A percentile compares a stretch with the other conserved stretches of the same genome.
phyloP scores from a whole-genome alignment of 2,888 invertebrate genomes.

The Slavum lentiscoides region DNA sequence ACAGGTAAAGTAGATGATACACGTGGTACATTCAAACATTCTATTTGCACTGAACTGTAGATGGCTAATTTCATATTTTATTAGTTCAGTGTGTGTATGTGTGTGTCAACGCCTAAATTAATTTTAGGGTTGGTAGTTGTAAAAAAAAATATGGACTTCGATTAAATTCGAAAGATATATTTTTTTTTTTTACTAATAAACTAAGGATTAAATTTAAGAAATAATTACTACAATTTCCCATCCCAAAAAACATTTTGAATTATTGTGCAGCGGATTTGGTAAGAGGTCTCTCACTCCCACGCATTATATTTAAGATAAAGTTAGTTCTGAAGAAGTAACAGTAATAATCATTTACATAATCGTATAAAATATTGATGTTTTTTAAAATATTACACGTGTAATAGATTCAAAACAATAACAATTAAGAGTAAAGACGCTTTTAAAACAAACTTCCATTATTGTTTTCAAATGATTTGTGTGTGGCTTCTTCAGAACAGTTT shows the following conservation, averaged over 20 bases:
- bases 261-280: conserved; percentile 43
- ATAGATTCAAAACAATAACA: not conserved
- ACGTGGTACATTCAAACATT: conserved; percentile 51
- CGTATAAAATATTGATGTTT: not conserved
- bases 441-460: not conserved
- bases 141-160: conserved; percentile 39
- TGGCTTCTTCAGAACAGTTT: conserved; percentile 34
- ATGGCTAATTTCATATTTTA: conserved; percentile 18
- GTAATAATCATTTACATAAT: not conserved
- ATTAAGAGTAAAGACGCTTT: not conserved
- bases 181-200: conserved; percentile 22
- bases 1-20: conserved; percentile 75
- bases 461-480: conserved; percentile 1
- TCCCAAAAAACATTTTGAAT: conserved; percentile 11
- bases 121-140: conserved; percentile 4
- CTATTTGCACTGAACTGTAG: conserved; percentile 45
- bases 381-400: not conserved
- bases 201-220: not conserved
- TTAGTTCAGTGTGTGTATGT: conserved; percentile 18
- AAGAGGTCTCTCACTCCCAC: conserved; percentile 17
- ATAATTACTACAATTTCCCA: not conserved
- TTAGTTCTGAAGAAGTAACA: conserved; percentile 38
- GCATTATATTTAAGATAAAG: not conserved
- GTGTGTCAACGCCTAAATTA: conserved; percentile 19
- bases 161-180: conserved; percentile 24